phyloP scores from a whole-genome alignment of 1,140 invertebrate genomes.

The Danaus melanippus region DNA sequence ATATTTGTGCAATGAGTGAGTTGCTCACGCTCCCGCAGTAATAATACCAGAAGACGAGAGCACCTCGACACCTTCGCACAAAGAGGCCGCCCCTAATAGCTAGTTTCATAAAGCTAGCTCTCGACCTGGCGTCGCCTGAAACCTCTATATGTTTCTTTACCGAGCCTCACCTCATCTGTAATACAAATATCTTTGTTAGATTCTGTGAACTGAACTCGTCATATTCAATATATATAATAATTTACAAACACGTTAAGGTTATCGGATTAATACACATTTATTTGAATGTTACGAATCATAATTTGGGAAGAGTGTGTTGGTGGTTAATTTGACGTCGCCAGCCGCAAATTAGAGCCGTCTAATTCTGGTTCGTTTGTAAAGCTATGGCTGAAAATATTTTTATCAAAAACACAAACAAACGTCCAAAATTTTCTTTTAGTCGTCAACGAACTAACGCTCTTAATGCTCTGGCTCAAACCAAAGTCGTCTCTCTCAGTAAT shows the following conservation, averaged over 20 bases:
- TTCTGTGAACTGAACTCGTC: too few species aligned
- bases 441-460: conserved; percentile 32
- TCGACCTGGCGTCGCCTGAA: conserved; percentile 19
- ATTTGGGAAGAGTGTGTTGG: too few species aligned
- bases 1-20: conserved; percentile 2
- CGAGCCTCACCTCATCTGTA: too few species aligned
- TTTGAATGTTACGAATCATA: too few species aligned
- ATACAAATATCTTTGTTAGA: too few species aligned
- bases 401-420: conserved; percentile 24
- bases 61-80: conserved; percentile 56
- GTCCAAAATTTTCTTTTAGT: conserved; percentile 31
- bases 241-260: too few species aligned
- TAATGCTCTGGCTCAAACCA: conserved; percentile 16
- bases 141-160: too few species aligned
- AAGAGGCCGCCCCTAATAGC: conserved; percentile 50
- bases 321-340: too few species aligned
- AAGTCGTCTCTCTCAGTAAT: conserved; percentile 17
- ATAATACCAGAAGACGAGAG: conserved; percentile 23
- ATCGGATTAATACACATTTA: too few species aligned
- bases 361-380: conserved; percentile 13
- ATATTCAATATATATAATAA: too few species aligned
- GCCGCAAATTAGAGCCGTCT: too few species aligned
- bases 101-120: conserved; percentile 45
- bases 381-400: conserved; percentile 13
- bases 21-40: conserved; percentile 11